phyloP scores from a whole-genome alignment of 2,888 invertebrate genomes.

The Mystacides longicornis region DNA sequence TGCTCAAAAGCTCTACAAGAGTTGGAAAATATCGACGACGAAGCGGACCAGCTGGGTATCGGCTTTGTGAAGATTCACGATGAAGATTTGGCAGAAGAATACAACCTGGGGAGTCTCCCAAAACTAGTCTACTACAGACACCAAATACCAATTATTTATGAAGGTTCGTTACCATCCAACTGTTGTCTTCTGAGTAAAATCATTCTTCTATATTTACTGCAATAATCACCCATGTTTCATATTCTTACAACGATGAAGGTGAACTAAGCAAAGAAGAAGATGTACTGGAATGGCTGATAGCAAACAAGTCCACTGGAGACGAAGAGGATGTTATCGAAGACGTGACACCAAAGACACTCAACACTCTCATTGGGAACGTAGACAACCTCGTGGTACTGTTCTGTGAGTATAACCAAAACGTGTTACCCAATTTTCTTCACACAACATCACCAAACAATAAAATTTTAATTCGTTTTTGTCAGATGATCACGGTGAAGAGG shows the following conservation, averaged over 20 bases:
- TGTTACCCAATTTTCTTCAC: not conserved
- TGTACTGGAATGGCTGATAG: slow-evolving; percentile 87
- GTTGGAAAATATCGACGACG: slow-evolving; percentile 90
- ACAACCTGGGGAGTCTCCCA: slow-evolving; percentile 82
- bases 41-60: slow-evolving; percentile 88
- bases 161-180: slow-evolving; percentile 50
- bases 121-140: slow-evolving; percentile 89
- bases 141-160: slow-evolving; percentile 90
- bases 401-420: slow-evolving; percentile 55
- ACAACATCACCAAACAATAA: not conserved
- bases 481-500: slow-evolving; percentile 88
- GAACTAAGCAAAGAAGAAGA: slow-evolving; percentile 87
- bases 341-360: slow-evolving; percentile 82
- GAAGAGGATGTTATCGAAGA: slow-evolving; percentile 93
- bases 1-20: slow-evolving; percentile 86
- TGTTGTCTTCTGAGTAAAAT: not conserved
- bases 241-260: slow-evolving; percentile 56
- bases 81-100: slow-evolving; percentile 84
- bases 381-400: slow-evolving; percentile 89
- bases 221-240: not conserved
- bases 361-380: slow-evolving; percentile 80
- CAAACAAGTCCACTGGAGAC: slow-evolving; percentile 88
- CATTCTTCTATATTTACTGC: not conserved
- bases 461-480: slow-evolving; percentile 27
- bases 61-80: slow-evolving; percentile 93